phyloP scores from a whole-genome alignment of 1,140 invertebrate genomes.

The Pogonomyrmex barbatus region DNA sequence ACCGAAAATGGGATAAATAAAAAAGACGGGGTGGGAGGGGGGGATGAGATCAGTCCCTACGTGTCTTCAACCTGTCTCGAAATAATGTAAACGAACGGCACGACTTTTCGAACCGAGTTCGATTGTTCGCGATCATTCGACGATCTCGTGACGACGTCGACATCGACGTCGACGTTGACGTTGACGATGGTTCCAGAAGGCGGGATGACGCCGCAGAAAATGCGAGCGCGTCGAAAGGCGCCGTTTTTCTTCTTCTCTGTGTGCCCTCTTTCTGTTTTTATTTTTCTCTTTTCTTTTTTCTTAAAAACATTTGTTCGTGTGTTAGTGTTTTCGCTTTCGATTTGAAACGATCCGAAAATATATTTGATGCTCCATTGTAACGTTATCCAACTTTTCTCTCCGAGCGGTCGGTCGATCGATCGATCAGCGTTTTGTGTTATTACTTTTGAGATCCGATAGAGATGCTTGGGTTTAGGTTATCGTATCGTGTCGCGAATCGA shows the following conservation, averaged over 20 bases:
- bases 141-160: background rate
- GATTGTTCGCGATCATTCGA: slow-evolving; percentile 22
- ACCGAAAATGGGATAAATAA: too few relatives aligned
- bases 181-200: background rate
- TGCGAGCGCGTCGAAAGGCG: background rate
- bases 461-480: background rate
- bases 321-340: background rate
- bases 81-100: too few relatives aligned
- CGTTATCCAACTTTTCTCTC: too few relatives aligned
- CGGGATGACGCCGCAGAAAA: background rate
- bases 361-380: too few relatives aligned
- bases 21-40: too few relatives aligned
- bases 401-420: too few relatives aligned
- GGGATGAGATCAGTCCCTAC: background rate
- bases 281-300: background rate
- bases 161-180: background rate
- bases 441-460: too few relatives aligned
- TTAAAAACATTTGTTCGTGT: background rate
- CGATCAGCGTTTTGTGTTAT: too few relatives aligned
- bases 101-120: background rate
- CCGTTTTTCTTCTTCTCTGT: background rate
- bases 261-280: background rate
- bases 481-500: background rate
- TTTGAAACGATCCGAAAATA: too few relatives aligned
- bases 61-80: background rate